Conservation (phyloP, 2,888 invertebrate species). For the Ommatoiulus sabulosus region DNA sequence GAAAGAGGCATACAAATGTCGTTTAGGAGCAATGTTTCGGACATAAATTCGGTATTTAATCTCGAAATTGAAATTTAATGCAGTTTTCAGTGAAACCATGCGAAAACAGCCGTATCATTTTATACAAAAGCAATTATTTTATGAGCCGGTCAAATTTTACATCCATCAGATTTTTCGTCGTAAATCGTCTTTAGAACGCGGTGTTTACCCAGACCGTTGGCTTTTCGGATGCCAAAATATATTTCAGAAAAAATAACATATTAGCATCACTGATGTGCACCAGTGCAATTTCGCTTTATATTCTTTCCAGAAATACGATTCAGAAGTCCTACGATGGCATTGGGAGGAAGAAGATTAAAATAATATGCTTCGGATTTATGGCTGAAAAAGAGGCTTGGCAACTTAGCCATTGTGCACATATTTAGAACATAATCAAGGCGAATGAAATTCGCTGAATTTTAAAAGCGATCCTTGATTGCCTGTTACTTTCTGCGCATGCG, state of each 20-base stretch:
- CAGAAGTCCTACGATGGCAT: not conserved
- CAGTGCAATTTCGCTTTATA: slow-evolving; percentile 1
- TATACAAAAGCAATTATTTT: not conserved
- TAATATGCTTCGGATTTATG: not conserved
- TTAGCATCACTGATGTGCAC: slow-evolving; percentile 23
- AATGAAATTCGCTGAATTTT: not conserved
- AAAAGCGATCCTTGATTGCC: not conserved
- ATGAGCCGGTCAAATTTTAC: not conserved
- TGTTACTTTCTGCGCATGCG: not conserved
- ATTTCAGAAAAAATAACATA: slow-evolving; percentile 2
- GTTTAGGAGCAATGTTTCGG: not conserved
- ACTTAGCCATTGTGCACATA: not conserved
- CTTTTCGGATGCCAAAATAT: not conserved
- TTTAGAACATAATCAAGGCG: not conserved
- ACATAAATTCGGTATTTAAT: slow-evolving; percentile 21
- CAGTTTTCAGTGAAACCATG: slow-evolving; percentile 27
- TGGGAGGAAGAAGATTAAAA: not conserved
- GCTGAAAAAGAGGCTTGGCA: not conserved
- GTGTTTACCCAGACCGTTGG: not conserved
- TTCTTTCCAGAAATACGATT: not conserved
- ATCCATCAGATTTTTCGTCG: not conserved
- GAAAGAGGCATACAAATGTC: not conserved
- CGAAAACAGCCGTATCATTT: not conserved
- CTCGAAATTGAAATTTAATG: slow-evolving; percentile 32
- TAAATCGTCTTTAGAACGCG: not conserved